Evolutionary conservation across 2,888 invertebrate species (phyloP).

Genomic region (Trichopoda pennipes): DNA sequence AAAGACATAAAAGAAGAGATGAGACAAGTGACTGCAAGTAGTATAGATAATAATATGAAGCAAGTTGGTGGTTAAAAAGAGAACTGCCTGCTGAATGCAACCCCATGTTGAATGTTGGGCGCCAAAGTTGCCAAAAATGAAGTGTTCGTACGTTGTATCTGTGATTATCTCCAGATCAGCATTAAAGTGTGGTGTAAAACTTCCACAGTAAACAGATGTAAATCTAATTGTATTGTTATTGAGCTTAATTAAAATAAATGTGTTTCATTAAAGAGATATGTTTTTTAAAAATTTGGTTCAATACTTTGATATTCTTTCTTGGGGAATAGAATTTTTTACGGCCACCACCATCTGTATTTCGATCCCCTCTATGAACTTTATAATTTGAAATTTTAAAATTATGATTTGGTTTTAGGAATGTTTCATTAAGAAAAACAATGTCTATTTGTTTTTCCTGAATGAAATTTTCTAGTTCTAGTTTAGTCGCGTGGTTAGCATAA

Average conservation of each 20-base stretch:
- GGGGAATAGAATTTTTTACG: neutral
- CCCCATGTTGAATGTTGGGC: neutral
- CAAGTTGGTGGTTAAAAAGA: neutral
- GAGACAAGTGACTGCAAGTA: too few relatives aligned
- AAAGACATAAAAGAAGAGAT: too few relatives aligned
- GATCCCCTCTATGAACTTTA: constrained; percentile 11
- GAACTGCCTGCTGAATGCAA: neutral
- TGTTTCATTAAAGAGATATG: neutral
- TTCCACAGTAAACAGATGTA: neutral
- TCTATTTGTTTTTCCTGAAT: too few relatives aligned
- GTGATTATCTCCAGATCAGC: neutral
- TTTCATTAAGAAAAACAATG: too few relatives aligned
- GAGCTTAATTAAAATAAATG: neutral
- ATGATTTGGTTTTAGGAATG: neutral
- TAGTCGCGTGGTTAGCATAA: neutral
- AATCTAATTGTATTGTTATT: neutral
- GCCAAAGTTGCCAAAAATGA: neutral
- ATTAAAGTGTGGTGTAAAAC: neutral
- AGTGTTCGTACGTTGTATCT: neutral
- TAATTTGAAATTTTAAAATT: neutral
- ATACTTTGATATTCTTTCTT: neutral
- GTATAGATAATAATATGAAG: neutral
- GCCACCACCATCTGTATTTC: neutral
- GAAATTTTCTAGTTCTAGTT: constrained; percentile 9
- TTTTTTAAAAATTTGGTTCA: neutral